A percentile compares a stretch with the other conserved stretches of the same genome.
phyloP scores from a whole-genome alignment of 1,140 invertebrate species.

The Medauroidea extradentata region DNA sequence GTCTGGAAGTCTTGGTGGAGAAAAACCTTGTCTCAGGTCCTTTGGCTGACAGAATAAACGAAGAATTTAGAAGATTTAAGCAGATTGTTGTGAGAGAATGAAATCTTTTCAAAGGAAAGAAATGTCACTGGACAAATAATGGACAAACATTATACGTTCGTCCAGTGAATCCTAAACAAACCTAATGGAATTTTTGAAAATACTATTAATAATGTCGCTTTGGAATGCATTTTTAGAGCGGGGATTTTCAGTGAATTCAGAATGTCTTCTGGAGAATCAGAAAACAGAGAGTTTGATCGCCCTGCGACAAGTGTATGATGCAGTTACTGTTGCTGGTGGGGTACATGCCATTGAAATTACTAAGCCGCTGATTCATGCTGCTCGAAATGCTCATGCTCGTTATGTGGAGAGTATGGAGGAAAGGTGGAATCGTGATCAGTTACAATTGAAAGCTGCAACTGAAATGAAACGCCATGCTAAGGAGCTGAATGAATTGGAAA shows the following conservation, averaged over 20 bases:
- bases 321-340: constrained; percentile 7
- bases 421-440: background rate
- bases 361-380: constrained; percentile 10
- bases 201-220: constrained; percentile 19
- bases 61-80: constrained; percentile 12
- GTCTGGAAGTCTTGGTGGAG: constrained; percentile 11
- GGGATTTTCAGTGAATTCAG: constrained; percentile 21
- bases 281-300: constrained; percentile 16
- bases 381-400: constrained; percentile 13
- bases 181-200: constrained; percentile 11
- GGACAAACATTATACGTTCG: constrained; percentile 3
- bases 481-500: too few relatives aligned
- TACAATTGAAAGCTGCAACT: background rate
- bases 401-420: constrained; percentile 12
- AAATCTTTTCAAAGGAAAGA: constrained; percentile 10
- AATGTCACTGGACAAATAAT: constrained; percentile 16
- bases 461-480: too few relatives aligned
- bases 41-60: constrained; percentile 12
- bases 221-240: constrained; percentile 17
- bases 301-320: constrained; percentile 19
- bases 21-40: constrained; percentile 14
- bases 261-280: constrained; percentile 20
- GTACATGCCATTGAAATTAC: constrained; percentile 12
- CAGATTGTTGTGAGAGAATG: constrained; percentile 6
- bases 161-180: constrained; percentile 1